Evolutionary conservation across 2,113 vertebrate species (phyloP), one percentile per base, ranked within the genome.

Genomic region (Anoplopoma fimbria): DNA sequence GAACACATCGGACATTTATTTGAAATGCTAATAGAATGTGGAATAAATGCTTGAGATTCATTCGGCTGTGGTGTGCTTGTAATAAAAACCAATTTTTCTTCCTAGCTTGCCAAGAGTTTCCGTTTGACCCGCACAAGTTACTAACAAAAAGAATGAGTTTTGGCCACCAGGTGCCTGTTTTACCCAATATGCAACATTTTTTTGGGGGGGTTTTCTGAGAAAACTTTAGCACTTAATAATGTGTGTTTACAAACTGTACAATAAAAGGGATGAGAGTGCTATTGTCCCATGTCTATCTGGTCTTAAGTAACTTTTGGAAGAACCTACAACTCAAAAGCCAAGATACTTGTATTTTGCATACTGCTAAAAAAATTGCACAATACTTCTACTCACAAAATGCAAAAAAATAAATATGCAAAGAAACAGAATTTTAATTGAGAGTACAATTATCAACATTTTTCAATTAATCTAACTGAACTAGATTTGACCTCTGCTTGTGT

Each of bases 401-500:
- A 33, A 36, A 64, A 49, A 29, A 57, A 55, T 75, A 21, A 2
- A 15, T 2, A 29, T 38, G 1, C 45, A 12, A 57, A 36, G 0
- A 36, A 45, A 21, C 0, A 10, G 15, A 21, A 36, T 31, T 21
- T 60, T 19, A 12, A 73, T 19, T 47, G 25, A 7, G 8, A 51
- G 1, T 47, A 27, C 21, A 9, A 3, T 53, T 21, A 40, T 34
- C 9, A 29, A n/a, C 34, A 33, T 70, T 17, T n/a, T 85, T 63
- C 6, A 31, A 25, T 42, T 25, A 1, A 57, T 70, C 9, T 29
- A 45, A 19, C 17, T 69, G 0, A 23, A 60, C 13, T 45, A 1
- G 61, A 63, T 63, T 10, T 80, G 55, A 81, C 79, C 75, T 75
- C 36, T 67, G 34, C 49, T 75, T 77, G 31, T 69, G 71, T 40